Evolutionary conservation across 2,888 invertebrate genomes (phyloP).

Genomic region (Hoplodrina blanda): DNA sequence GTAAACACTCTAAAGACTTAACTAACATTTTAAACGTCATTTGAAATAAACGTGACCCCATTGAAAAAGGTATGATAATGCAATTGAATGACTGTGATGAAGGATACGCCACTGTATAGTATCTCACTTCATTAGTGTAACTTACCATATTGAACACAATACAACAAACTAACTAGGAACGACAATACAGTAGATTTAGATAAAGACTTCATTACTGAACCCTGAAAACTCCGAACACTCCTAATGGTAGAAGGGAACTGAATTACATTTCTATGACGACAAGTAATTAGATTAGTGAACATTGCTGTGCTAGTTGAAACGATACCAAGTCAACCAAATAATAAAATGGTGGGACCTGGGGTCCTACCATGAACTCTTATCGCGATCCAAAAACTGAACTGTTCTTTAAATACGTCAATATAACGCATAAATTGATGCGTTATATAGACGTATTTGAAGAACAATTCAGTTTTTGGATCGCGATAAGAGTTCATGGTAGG

Average conservation of each 20-base stretch:
- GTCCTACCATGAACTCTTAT: too few relatives aligned
- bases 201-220: constrained; percentile 44
- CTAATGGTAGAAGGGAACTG: constrained; percentile 39
- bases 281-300: constrained; percentile 57
- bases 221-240: constrained; percentile 34
- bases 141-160: constrained; percentile 59
- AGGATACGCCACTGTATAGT: not conserved
- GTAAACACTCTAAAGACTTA: too few relatives aligned
- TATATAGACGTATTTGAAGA: too few relatives aligned
- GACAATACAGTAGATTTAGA: constrained; percentile 24
- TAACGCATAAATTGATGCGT: too few relatives aligned
- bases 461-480: too few relatives aligned
- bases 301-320: constrained; percentile 21
- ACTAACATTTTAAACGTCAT: too few relatives aligned
- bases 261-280: constrained; percentile 49
- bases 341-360: not conserved
- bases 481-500: too few relatives aligned
- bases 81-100: too few relatives aligned
- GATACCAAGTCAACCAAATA: not conserved
- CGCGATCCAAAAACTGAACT: too few relatives aligned
- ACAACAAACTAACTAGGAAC: constrained; percentile 26
- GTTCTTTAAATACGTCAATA: too few relatives aligned
- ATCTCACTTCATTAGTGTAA: not conserved
- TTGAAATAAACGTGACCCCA: too few relatives aligned
- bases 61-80: too few relatives aligned